These are phyloP conservation scores for Protobothrops flavoviridis DNA, from an alignment of 2,113 vertebrate species.

Conservation along the genomic window DNA sequence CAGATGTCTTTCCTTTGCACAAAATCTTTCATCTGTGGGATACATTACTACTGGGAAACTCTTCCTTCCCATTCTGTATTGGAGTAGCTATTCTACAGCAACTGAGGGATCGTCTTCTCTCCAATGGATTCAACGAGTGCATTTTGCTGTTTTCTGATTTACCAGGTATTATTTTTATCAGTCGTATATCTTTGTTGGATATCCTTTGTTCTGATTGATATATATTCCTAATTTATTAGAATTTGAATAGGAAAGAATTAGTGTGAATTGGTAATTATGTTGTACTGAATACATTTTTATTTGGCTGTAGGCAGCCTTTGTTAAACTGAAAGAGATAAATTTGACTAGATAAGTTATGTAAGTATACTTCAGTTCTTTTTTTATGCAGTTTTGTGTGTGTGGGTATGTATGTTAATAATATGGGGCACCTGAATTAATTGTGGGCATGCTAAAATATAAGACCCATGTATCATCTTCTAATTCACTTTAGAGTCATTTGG, in stretches of 20 bases:
- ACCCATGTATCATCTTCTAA: not conserved
- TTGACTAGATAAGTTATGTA: not conserved
- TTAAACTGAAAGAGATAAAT: not conserved
- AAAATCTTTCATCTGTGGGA: constrained; percentile 99
- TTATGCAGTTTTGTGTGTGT: not conserved
- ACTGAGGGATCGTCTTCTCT: constrained; percentile 89
- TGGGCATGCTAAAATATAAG: not conserved
- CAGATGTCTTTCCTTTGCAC: constrained; percentile 97
- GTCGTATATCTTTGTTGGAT: not conserved
- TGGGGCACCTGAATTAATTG: not conserved
- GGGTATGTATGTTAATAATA: not conserved
- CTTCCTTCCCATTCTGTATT: constrained; percentile 96
- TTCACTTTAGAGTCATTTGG: not conserved
- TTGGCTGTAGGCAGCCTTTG: not conserved
- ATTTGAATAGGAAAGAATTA: not conserved
- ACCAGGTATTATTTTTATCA: constrained; percentile 78
- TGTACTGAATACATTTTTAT: not conserved
- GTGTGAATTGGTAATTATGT: not conserved
- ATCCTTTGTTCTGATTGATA: not conserved
- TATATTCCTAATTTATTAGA: not conserved
- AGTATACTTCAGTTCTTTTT: not conserved
- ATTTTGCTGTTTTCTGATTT: constrained; percentile 98
- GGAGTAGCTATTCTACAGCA: constrained; percentile 96
- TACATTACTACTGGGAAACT: constrained; percentile 93
- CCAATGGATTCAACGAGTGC: constrained; percentile 98